A percentile compares a stretch with the other conserved stretches of the same genome.
Conservation (phyloP, 1,140 invertebrate genomes). For the Drosophila pallidifrons region DNA sequence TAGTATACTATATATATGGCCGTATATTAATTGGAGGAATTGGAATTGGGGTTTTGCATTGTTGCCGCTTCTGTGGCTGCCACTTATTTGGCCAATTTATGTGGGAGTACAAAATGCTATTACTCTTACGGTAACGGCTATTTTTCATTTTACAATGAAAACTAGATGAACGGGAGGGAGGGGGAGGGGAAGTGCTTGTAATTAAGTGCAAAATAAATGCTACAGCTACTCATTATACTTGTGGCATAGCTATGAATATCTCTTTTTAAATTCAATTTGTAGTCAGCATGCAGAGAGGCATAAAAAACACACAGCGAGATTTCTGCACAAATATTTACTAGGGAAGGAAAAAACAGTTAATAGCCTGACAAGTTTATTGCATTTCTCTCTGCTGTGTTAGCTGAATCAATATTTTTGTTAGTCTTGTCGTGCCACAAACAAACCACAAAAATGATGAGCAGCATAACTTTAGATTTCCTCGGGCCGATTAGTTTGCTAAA, state of each 20-base stretch:
- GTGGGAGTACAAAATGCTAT: slow-evolving; percentile 51
- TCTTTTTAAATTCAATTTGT: no score
- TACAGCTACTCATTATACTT: neutral
- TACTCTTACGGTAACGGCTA: slow-evolving; percentile 5
- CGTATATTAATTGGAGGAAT: slow-evolving; percentile 19
- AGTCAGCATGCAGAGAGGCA: no score
- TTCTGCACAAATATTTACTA: neutral
- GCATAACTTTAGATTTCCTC: neutral
- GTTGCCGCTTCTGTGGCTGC: slow-evolving; percentile 41
- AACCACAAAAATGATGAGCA: neutral
- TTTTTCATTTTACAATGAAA: neutral
- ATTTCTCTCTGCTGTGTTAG: neutral
- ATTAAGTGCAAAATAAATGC: slow-evolving; percentile 12
- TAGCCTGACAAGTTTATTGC: neutral
- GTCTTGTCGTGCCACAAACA: neutral
- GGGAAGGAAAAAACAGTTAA: neutral
- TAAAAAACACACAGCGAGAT: neutral
- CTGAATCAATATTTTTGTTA: slow-evolving; percentile 2
- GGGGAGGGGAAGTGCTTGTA: neutral
- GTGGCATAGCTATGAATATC: neutral
- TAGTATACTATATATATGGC: slow-evolving; percentile 11
- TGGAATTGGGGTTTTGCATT: slow-evolving; percentile 57
- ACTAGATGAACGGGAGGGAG: neutral
- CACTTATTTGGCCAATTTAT: slow-evolving; percentile 41
- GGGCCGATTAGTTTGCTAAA: slow-evolving; percentile 6